Base-by-base conservation (phyloP, 2,797 vertebrate genomes). In the Chanos chanos region DNA sequence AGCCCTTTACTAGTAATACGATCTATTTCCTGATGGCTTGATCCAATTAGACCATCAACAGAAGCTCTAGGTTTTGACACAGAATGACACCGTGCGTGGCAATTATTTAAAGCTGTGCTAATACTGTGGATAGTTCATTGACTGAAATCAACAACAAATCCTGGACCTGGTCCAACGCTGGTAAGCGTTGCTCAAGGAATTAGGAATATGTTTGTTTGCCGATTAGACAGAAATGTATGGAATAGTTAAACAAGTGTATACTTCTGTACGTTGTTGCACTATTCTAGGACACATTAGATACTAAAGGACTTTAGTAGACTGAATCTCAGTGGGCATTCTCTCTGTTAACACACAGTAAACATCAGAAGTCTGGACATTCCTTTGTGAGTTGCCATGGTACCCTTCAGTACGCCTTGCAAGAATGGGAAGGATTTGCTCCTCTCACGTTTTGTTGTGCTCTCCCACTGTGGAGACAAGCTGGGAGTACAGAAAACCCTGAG, bases 321-420 rank as follows among this genome's bases (percentile, higher is more conserved):
- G 45, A 27, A 27, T 39, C 45, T 21, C 15, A 40, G 45, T 15
- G 45, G 18, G 48, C 21, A 31, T 43, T 8, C 13, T 3, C 22
- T 67, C 40, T 48, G 47, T 58, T 67, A 59, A 71, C 47, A 50
- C 19, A 40, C 7, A 10, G 10, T n/a, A n/a, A n/a, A n/a, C n/a
- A n/a, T n/a, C n/a, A n/a, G n/a, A n/a, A n/a, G 36, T 15, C 22
- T 41, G 45, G 24, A 55, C 37, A 45, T 18, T 8, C 15, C 9
- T 64, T 64, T 72, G 70, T 64, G 50, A 37, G 60, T 72, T 68
- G 36, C 55, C 48, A 40, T 64, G 64, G 70, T 36, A 37, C 34
- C 50, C 43, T 34, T 31, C 9, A 31, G 47, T 57, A 51, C 47
- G 51, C 25, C 51, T 33, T 24, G 50, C 43, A 44, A 60, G 49